A percentile compares a stretch with the other conserved stretches of the same genome.
Conservation (phyloP, 1,140 invertebrate genomes). For the Drosophila santomea region DNA sequence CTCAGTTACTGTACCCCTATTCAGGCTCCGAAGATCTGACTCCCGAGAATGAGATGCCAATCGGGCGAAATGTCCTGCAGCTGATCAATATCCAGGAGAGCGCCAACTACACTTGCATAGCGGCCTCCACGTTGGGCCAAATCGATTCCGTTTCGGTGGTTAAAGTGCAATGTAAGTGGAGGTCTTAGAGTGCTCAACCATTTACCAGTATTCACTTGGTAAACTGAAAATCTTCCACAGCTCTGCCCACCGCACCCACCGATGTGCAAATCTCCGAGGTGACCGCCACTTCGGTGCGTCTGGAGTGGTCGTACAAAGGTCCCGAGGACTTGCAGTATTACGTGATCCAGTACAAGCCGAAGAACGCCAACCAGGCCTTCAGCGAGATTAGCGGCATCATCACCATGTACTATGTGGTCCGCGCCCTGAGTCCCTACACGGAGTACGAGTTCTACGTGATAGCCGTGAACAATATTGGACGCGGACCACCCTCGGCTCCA, state of each 20-base stretch:
- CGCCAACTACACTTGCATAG: conserved; percentile 98
- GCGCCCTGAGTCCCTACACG: conserved; percentile 95
- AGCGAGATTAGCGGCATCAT: conserved; percentile 96
- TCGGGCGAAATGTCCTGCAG: conserved; percentile 94
- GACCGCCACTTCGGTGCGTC: conserved; percentile 94
- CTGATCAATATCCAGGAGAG: conserved; percentile 95
- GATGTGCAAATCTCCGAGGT: conserved; percentile 96
- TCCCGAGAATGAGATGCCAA: conserved; percentile 93
- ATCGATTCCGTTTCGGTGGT: conserved; percentile 95
- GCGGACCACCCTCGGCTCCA: conserved; percentile 93
- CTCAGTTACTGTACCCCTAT: not conserved
- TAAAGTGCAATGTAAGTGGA: conserved; percentile 95
- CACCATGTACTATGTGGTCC: conserved; percentile 95
- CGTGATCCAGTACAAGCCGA: conserved; percentile 97
- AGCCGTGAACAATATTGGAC: conserved; percentile 96
- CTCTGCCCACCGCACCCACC: conserved; percentile 94
- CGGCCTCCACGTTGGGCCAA: conserved; percentile 95
- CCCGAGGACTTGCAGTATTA: conserved; percentile 95
- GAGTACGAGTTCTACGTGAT: conserved; percentile 98
- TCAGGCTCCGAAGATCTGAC: conserved; percentile 90
- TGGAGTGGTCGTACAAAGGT: conserved; percentile 95
- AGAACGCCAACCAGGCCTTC: conserved; percentile 92
- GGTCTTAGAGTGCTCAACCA: not conserved
- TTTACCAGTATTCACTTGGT: not conserved
- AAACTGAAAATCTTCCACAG: conserved; percentile 6